Conservation (phyloP, 2,797 vertebrate genomes). For the Channa striata region DNA sequence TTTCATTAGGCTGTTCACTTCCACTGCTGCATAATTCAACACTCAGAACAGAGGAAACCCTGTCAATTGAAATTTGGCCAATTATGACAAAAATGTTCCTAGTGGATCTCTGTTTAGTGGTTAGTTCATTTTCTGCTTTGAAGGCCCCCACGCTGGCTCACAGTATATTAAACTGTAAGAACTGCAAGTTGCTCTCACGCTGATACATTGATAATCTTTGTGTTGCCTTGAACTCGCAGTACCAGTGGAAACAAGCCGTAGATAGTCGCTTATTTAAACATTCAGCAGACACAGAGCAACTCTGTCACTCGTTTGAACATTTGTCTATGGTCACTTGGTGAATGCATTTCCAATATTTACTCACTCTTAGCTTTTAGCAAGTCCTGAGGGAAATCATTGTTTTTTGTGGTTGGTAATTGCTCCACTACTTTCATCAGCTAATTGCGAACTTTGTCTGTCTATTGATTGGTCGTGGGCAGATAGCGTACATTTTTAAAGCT, state of each 20-base stretch:
- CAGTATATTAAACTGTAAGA: constrained; percentile 26
- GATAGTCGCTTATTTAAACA: neutral
- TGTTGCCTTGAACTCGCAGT: neutral
- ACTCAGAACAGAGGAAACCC: constrained; percentile 50
- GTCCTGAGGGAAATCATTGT: neutral
- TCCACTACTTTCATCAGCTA: neutral
- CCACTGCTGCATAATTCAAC: constrained; percentile 72
- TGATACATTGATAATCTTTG: constrained; percentile 29
- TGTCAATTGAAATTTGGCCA: constrained; percentile 62
- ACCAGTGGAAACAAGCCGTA: neutral
- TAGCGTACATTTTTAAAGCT: neutral
- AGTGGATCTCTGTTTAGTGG: constrained; percentile 47
- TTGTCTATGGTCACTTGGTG: neutral
- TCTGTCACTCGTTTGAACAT: neutral
- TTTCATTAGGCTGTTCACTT: constrained; percentile 60
- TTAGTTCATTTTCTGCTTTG: constrained; percentile 47
- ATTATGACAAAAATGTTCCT: constrained; percentile 57
- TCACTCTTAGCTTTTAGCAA: constrained; percentile 3
- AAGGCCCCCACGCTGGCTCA: constrained; percentile 33
- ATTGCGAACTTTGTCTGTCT: neutral
- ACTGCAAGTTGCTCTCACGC: neutral
- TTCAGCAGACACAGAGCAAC: neutral
- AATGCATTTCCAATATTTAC: neutral
- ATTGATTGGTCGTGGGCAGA: neutral
- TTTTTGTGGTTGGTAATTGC: neutral